phyloP scores from a whole-genome alignment of 1,140 invertebrate species.

The Drosophila varians region DNA sequence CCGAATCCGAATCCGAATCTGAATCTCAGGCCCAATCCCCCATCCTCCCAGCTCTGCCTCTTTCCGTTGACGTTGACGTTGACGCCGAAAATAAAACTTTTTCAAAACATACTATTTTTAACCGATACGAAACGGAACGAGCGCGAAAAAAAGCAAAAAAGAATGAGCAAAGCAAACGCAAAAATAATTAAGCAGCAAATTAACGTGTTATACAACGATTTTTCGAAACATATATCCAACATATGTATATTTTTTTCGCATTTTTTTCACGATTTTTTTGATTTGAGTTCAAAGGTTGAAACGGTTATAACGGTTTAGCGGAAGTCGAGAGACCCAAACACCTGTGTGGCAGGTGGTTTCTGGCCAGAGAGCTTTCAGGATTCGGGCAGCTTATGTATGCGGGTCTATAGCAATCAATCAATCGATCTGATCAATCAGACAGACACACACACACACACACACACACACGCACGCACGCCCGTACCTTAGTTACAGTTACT shows the following conservation, averaged over 20 bases:
- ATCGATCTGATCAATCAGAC: slow-evolving; percentile 19
- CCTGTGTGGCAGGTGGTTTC: slow-evolving; percentile 9
- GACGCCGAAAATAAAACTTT: slow-evolving; percentile 79
- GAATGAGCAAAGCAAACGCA: slow-evolving; percentile 61
- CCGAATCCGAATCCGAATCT: background rate
- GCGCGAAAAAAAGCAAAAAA: slow-evolving; percentile 38
- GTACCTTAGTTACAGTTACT: slow-evolving; percentile 1
- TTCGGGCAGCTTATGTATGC: background rate
- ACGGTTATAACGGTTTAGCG: background rate
- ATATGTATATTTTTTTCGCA: slow-evolving; percentile 1
- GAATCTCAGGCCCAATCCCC: slow-evolving; percentile 35
- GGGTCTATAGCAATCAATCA: slow-evolving; percentile 8
- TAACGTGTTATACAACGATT: slow-evolving; percentile 79
- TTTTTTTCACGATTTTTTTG: slow-evolving; percentile 4
- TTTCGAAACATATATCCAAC: slow-evolving; percentile 16
- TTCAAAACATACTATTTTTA: slow-evolving; percentile 82
- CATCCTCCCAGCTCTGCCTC: background rate
- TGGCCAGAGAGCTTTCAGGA: slow-evolving; percentile 28
- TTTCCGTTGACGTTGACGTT: slow-evolving; percentile 59
- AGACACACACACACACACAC: slow-evolving; percentile 11
- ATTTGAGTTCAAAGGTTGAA: slow-evolving; percentile 7
- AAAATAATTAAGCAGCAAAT: slow-evolving; percentile 81
- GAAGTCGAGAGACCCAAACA: slow-evolving; percentile 25
- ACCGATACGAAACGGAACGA: slow-evolving; percentile 58
- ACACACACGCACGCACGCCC: slow-evolving; percentile 23